These are phyloP conservation scores for Lasiommata megera DNA, from an alignment of 2,888 invertebrate species.

Conservation along the genomic window DNA sequence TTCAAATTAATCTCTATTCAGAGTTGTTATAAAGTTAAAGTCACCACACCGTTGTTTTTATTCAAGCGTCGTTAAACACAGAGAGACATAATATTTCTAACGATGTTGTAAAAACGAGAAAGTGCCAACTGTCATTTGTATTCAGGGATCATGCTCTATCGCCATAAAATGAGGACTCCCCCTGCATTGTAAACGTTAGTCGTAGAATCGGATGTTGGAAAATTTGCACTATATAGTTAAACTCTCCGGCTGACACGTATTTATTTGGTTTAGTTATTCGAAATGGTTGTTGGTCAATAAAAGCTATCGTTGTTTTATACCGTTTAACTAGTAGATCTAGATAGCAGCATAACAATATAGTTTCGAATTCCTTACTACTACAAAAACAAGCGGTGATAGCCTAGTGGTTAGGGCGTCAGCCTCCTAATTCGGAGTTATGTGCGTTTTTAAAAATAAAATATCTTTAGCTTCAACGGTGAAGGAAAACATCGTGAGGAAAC, in stretches of 20 bases:
- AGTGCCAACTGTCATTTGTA: constrained; percentile 65
- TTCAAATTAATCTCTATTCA: no score
- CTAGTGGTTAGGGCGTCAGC: no score
- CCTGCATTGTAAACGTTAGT: constrained; percentile 56
- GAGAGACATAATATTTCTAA: constrained; percentile 46
- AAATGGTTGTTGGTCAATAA: neutral
- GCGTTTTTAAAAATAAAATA: no score
- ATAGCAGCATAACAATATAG: no score
- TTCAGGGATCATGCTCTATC: constrained; percentile 52
- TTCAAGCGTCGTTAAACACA: constrained; percentile 39
- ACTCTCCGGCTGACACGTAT: neutral
- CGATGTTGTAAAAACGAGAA: constrained; percentile 58
- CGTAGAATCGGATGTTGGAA: constrained; percentile 16
- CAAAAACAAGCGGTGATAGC: no score
- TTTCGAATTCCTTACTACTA: no score
- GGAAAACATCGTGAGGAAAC: no score
- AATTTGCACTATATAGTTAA: constrained; percentile 19
- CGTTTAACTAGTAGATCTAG: no score
- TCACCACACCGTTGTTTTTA: constrained; percentile 18
- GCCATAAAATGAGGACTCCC: constrained; percentile 60
- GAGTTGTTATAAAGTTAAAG: neutral
- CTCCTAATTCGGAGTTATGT: no score
- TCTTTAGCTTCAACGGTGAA: no score
- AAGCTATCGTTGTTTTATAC: neutral
- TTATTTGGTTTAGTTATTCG: neutral